Base-by-base conservation (phyloP, 1,140 invertebrate genomes). In the Drosophila nigrodunni region DNA sequence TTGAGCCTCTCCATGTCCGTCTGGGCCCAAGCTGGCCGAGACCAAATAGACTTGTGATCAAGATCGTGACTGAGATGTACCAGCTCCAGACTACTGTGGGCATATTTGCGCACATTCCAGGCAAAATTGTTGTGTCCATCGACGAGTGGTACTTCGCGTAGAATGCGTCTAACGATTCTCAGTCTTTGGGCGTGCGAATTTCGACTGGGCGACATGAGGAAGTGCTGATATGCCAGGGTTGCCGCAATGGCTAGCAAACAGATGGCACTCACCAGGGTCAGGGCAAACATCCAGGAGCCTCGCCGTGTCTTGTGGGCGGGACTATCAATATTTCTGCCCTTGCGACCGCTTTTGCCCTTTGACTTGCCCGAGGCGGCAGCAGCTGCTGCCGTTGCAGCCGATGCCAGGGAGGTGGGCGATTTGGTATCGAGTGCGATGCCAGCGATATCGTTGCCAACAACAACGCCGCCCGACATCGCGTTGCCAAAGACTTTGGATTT, bases 91-190 rank as follows among this genome's bases (percentile, higher is more conserved):
- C 96, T 95, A 93, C 97, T 98, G 92, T 97, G 95, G 67, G 96
- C 94, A 92, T 96, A 96, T 86, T 96, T 96, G 74, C 96, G 94
- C 71, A 97, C 95, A 88, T 97, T 97, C 95, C 96, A 97, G 44
- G 97, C 96, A 86, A 98, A 94, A 93, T 98, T 97, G 93, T 98
- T 98, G 93, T 98, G 97, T 57, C 97, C 97, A 93, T 95, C 95
- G 65, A 92, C 92, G 25, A 95, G 92, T 7, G 95, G 95, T 10
- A 94, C 93, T 64, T 95, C 94, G 59, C 94, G 94, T 69, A 95
- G 92, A 78, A 95, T 93, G 44, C 93, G 93, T 25, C 93, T 90
- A 44, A 94, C 93, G 68, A 94, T 94, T 71, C 93, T 93, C 67
- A 94, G 92, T 75, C 94, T 93, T 91, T 94, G 94, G 65, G 94